Percentiles rank a stretch among this genome's conserved stretches.
phyloP scores from a whole-genome alignment of 2,113 vertebrate species.

The Spea bombifrons region DNA sequence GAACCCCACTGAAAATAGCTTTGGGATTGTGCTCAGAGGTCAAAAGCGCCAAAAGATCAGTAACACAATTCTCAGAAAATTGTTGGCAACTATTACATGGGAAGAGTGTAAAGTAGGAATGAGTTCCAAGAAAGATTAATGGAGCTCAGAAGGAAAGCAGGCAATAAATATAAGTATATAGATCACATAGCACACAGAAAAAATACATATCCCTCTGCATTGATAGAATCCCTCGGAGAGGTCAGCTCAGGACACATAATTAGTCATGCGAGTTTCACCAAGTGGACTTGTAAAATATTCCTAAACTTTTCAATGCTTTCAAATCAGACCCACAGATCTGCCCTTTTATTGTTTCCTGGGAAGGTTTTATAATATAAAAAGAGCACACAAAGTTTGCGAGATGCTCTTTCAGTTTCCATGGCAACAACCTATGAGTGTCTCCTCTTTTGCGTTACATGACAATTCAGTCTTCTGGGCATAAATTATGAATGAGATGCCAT shows the following conservation, averaged over 20 bases:
- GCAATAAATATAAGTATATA: constrained; percentile 30
- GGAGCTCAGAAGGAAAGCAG: constrained; percentile 24
- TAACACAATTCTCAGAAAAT: constrained; percentile 30
- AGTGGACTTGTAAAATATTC: too few relatives aligned
- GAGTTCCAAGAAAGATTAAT: constrained; percentile 37
- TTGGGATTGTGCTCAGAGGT: constrained; percentile 13
- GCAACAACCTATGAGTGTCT: too few relatives aligned
- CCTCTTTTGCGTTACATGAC: too few relatives aligned
- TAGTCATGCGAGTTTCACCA: too few relatives aligned
- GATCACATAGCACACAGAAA: constrained; percentile 20
- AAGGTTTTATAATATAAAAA: too few relatives aligned
- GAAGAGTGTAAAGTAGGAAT: constrained; percentile 3
- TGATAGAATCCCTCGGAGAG: constrained; percentile 1
- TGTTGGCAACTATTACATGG: constrained; percentile 11
- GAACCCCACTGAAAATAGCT: neutral
- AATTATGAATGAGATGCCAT: too few relatives aligned
- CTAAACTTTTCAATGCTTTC: too few relatives aligned
- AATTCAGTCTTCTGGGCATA: too few relatives aligned
- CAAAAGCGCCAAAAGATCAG: constrained; percentile 14
- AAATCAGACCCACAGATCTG: too few relatives aligned
- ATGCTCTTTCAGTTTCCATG: too few relatives aligned
- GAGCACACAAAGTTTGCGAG: too few relatives aligned
- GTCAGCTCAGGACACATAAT: neutral
- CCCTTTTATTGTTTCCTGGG: too few relatives aligned
- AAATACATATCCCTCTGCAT: constrained; percentile 14